These are phyloP conservation scores for Marisa cornuarietis DNA, from an alignment of 1,140 invertebrate genomes.

Conservation along the genomic window DNA sequence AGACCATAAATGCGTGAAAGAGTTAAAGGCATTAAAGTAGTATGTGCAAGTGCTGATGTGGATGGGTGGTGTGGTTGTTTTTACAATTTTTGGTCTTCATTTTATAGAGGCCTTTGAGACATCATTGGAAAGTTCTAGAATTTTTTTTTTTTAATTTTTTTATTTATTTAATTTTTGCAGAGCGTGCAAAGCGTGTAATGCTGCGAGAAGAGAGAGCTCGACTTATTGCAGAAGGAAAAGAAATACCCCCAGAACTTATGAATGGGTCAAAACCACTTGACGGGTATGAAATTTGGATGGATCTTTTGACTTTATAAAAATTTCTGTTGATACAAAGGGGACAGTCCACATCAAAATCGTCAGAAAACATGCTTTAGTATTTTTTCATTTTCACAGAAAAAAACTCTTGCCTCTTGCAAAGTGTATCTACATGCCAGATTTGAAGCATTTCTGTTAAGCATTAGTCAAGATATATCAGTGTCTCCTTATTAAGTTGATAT, in stretches of 20 bases:
- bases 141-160: too few relatives aligned
- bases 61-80: neutral
- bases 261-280: conserved; percentile 47
- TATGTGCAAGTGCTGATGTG: neutral
- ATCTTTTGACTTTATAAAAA: conserved; percentile 6
- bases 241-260: conserved; percentile 58
- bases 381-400: too few relatives aligned
- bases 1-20: neutral
- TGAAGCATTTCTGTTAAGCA: too few relatives aligned
- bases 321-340: too few relatives aligned
- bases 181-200: conserved; percentile 53
- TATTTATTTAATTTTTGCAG: conserved; percentile 40
- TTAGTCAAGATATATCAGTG: neutral
- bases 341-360: too few relatives aligned
- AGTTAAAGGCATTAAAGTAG: neutral
- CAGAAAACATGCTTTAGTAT: too few relatives aligned
- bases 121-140: neutral
- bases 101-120: neutral
- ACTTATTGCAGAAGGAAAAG: conserved; percentile 56
- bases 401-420: too few relatives aligned
- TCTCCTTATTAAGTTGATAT: neutral
- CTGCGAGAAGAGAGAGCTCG: conserved; percentile 57
- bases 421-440: too few relatives aligned
- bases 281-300: conserved; percentile 33
- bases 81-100: neutral